phyloP scores from a whole-genome alignment of 2,888 invertebrate species.

The Endomychus coccineus region DNA sequence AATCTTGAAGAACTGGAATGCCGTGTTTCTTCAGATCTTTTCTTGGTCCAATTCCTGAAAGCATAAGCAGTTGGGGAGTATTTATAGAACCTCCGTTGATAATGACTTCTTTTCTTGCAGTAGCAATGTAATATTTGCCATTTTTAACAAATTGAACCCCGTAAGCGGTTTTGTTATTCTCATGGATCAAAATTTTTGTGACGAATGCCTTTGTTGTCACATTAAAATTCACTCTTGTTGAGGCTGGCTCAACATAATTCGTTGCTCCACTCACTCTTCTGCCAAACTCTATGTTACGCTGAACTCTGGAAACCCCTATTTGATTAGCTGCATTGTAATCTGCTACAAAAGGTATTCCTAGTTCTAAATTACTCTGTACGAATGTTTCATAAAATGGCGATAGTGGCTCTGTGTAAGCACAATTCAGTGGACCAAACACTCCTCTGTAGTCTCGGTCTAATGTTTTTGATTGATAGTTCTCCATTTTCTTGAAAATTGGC shows the following conservation, averaged over 20 bases:
- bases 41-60: slow-evolving; percentile 59
- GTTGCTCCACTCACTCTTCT: slow-evolving; percentile 47
- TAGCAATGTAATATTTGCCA: slow-evolving; percentile 26
- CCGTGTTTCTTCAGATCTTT: slow-evolving; percentile 44
- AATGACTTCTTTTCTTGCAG: slow-evolving; percentile 55
- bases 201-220: slow-evolving; percentile 52
- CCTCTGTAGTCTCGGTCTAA: slow-evolving; percentile 54
- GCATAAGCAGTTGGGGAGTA: slow-evolving; percentile 60
- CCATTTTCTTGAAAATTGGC: slow-evolving; percentile 42
- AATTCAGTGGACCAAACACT: slow-evolving; percentile 60
- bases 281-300: slow-evolving; percentile 18
- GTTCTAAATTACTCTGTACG: slow-evolving; percentile 51
- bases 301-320: slow-evolving; percentile 24
- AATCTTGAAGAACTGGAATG: slow-evolving; percentile 42
- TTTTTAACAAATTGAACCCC: slow-evolving; percentile 42
- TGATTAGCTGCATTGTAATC: slow-evolving; percentile 57
- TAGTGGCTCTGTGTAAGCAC: slow-evolving; percentile 70
- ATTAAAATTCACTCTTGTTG: slow-evolving; percentile 50
- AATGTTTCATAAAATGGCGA: slow-evolving; percentile 59
- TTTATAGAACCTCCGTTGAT: slow-evolving; percentile 60
- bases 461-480: slow-evolving; percentile 61
- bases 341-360: slow-evolving; percentile 47
- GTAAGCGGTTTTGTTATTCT: slow-evolving; percentile 42
- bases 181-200: slow-evolving; percentile 46
- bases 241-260: slow-evolving; percentile 55